Evolutionary conservation across 2,797 vertebrate species (phyloP).

Genomic region (Prunella strophiata): DNA sequence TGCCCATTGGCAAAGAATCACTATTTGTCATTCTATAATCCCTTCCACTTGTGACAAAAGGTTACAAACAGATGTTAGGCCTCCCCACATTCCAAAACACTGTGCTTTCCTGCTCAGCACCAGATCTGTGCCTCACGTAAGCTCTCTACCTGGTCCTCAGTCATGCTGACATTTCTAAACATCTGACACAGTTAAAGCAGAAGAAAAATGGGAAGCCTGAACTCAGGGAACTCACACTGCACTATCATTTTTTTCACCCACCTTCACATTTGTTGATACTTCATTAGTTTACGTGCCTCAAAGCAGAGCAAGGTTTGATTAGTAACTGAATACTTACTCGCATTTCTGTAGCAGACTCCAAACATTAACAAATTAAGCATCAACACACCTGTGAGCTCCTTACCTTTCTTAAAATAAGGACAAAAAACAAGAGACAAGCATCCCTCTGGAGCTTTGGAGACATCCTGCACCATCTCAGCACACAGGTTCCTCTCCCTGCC

Average conservation of each 20-base stretch:
- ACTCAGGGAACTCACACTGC: neutral
- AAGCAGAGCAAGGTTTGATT: neutral
- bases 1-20: neutral
- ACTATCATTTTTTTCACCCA: neutral
- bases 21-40: constrained; percentile 29
- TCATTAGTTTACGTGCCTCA: neutral
- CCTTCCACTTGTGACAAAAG: neutral
- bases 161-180: neutral
- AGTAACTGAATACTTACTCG: neutral
- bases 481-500: neutral
- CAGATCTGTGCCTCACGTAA: neutral
- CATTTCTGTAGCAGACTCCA: constrained; percentile 4
- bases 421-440: neutral
- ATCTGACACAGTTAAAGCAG: neutral
- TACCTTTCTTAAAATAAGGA: neutral
- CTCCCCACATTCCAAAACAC: neutral
- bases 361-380: neutral
- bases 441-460: neutral
- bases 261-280: neutral
- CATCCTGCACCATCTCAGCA: neutral
- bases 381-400: neutral
- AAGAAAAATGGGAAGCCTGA: neutral
- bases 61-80: constrained; percentile 20
- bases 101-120: neutral
- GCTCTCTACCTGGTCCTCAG: neutral